Evolutionary conservation across 1,140 invertebrate species (phyloP), one percentile per base, ranked within the genome.

Genomic region (Aphaenogaster rudis): DNA sequence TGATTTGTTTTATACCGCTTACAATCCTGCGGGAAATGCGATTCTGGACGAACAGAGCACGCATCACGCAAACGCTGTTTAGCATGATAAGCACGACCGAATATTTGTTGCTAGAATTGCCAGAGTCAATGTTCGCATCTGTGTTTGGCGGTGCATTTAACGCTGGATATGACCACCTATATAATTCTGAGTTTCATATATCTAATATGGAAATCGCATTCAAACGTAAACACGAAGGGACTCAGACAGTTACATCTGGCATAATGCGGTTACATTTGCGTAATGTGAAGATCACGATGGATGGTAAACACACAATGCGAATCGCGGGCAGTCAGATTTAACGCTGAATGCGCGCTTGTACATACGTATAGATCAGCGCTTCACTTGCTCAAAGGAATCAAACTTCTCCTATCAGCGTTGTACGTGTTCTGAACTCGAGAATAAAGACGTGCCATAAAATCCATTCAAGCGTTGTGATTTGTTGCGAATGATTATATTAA

Each of bases 121-220:
- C 13, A 36, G 63, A 74, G 21, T 61, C 69, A 61, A 74, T 61
- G 59, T 74, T 76, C 69, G 33, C 54, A 17, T 61, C 67, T 48
- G 80, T 84, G 69, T 76, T 59, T 63, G 45, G 42, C 48, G 54
- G 15, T 76, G 80, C 57, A 84, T 84, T 84, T 84, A 84, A 84
- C 42, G 57, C 57, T 76, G 50, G 80, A 50, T 63, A 63, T 28
- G 80, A 8, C 54, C n/a, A 28, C 17, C 67, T 76, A 69, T 50
- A 50, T 69, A 63, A 76, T 76, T 50, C 80, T 8, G 80, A 84
- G 54, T 84, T 76, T 61, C 80, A 76, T 76, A 61, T 84, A 84
- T 84, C 69, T 84, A 84, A 63, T 76, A 74, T 61, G 80, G 57
- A 63, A 84, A 76, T 76, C 80, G 33, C 39, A 74, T 84, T 76